Conservation (phyloP, 2,113 vertebrate genomes). For the Perccottus glenii region DNA sequence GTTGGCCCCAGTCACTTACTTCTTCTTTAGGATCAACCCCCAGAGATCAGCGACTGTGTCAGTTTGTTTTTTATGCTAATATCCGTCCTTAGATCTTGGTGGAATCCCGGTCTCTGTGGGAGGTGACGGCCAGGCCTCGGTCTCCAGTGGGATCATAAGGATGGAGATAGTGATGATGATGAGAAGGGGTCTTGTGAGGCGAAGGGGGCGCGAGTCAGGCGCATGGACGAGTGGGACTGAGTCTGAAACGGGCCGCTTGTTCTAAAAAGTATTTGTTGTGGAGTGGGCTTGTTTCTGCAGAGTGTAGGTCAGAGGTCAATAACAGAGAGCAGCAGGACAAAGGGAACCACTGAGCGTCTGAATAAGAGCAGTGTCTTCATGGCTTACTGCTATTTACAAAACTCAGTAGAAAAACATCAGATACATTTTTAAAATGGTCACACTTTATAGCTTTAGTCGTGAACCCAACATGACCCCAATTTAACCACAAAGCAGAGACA, state of each 20-base stretch:
- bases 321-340: slow-evolving; percentile 44
- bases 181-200: slow-evolving; percentile 38
- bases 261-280: slow-evolving; percentile 59
- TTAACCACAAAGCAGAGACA: too few relatives aligned
- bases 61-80: slow-evolving; percentile 4
- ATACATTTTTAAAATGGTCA: too few relatives aligned
- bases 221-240: slow-evolving; percentile 34
- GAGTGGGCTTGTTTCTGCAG: slow-evolving; percentile 22
- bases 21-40: too few relatives aligned
- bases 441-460: too few relatives aligned
- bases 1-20: too few relatives aligned
- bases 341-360: slow-evolving; percentile 15
- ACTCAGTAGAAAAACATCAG: too few relatives aligned
- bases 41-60: neutral
- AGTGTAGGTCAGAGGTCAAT: slow-evolving; percentile 45
- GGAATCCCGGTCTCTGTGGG: slow-evolving; percentile 39
- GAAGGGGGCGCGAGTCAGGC: slow-evolving; percentile 13
- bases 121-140: slow-evolving; percentile 13
- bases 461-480: too few relatives aligned
- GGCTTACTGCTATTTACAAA: too few relatives aligned
- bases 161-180: slow-evolving; percentile 25
- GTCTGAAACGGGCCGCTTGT: slow-evolving; percentile 18
- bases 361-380: slow-evolving; percentile 22
- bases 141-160: slow-evolving; percentile 32
- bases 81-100: slow-evolving; percentile 3